Evolutionary conservation across 1,140 invertebrate species (phyloP), one percentile per base, ranked within the genome.

Genomic region (Drosophila repletoides): DNA sequence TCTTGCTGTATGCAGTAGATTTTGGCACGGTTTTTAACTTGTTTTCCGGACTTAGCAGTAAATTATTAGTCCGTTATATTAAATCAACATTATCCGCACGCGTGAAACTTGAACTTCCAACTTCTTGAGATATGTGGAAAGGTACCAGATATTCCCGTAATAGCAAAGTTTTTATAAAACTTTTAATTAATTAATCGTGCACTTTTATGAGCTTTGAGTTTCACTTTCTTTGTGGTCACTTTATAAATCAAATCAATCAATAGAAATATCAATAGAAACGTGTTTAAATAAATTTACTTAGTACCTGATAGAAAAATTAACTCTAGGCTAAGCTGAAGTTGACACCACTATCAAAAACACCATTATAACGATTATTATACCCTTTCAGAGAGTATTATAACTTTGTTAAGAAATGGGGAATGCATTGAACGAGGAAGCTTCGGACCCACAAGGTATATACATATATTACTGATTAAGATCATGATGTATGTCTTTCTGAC

Each of bases 131-230:
- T 41, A 24, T 41, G 46, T 51, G 58, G 24, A 33, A 48, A 61
- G 38, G 31, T 21, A 5, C 2, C 15, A 12, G 10, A 7, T 7
- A 38, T 14, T 6, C 7, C 17, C 10, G 15, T 33, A 43, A 14
- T 43, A 34, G 29, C 53, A 56, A 63, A 58, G 48, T 66, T 69
- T 51, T 55, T 43, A 65, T 38, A 24, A 58, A 76, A 83, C 56
- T 83, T 84, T 83, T 83, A 83, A 83, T 83, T 83, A 84, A 83
- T 77, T 71, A 76, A 76, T 45, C 40, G 28, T 12, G 52, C 10
- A 43, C 6, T 34, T 19, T 26, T 17, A 28, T n/a, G n/a, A n/a
- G n/a, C 12, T 14, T 31, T 4, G n/a, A n/a, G 38, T 33, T 10
- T n/a, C 12, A 21, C 7, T 19, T 14, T 6, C 29, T 9, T 14